These are phyloP conservation scores for Pristionchus fissidentatus DNA, from an alignment of 2,888 invertebrate genomes.

Conservation along the genomic window DNA sequence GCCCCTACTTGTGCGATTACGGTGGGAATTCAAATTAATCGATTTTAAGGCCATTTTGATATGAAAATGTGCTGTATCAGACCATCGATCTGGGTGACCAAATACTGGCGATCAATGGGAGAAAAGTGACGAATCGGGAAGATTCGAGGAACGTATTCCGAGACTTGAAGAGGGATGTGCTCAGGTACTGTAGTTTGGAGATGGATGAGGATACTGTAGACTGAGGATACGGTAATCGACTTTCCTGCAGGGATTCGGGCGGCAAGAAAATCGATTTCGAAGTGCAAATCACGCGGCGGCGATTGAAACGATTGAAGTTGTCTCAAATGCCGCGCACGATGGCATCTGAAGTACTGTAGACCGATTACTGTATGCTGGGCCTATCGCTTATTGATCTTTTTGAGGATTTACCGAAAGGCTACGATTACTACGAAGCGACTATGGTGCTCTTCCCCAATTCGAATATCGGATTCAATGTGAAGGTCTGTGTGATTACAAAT, in stretches of 20 bases:
- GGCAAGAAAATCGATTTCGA: slow-evolving; percentile 31
- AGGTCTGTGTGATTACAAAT: too few species aligned
- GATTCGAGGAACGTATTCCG: neutral
- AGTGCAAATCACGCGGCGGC: slow-evolving; percentile 24
- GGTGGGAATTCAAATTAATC: neutral
- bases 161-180: slow-evolving; percentile 14
- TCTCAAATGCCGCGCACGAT: neutral
- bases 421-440: slow-evolving; percentile 22
- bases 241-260: slow-evolving; percentile 27
- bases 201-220: too few species aligned
- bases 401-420: slow-evolving; percentile 27
- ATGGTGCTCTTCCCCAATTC: slow-evolving; percentile 29
- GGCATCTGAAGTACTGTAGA: slow-evolving; percentile 2
- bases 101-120: slow-evolving; percentile 15
- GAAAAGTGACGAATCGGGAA: slow-evolving; percentile 20
- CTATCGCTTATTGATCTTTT: neutral
- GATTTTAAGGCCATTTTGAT: neutral
- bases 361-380: neutral
- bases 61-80: neutral
- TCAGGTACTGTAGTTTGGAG: too few species aligned
- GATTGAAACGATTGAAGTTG: slow-evolving; percentile 20
- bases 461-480: slow-evolving; percentile 26
- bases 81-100: slow-evolving; percentile 33
- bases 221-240: too few species aligned
- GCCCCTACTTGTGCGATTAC: slow-evolving; percentile 4